These are phyloP conservation scores for Centropus bengalensis DNA, from an alignment of 2,113 vertebrate species.

Conservation along the genomic window DNA sequence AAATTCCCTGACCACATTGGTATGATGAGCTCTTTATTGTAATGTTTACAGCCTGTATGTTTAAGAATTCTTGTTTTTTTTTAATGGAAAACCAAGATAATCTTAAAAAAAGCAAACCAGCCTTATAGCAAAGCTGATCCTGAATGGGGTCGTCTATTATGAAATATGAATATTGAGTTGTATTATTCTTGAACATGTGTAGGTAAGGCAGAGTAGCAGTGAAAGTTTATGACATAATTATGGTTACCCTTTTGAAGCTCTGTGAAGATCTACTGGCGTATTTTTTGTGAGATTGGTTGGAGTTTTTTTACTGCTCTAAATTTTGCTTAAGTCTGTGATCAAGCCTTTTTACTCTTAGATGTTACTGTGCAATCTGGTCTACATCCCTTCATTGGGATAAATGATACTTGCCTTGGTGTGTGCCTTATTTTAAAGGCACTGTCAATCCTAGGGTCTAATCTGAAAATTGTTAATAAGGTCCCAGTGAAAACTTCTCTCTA, in stretches of 20 bases:
- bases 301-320: neutral
- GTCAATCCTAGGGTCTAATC: neutral
- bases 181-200: neutral
- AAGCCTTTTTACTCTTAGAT: neutral
- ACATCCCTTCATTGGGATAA: neutral
- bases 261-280: neutral
- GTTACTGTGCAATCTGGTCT: neutral
- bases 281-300: neutral
- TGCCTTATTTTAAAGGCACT: neutral
- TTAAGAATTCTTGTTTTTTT: constrained; percentile 20
- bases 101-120: neutral
- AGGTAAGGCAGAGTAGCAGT: neutral
- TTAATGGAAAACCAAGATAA: neutral
- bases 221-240: neutral
- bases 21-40: constrained; percentile 70
- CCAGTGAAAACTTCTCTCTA: accelerated
- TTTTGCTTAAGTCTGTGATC: neutral
- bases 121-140: neutral
- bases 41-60: neutral
- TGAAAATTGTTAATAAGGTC: neutral
- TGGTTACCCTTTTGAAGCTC: neutral
- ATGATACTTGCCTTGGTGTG: neutral
- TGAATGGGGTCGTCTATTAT: neutral
- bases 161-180: neutral
- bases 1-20: constrained; percentile 94